Evolutionary conservation across 2,888 invertebrate genomes (phyloP).

Genomic region (Hermaeophaga mercurialis): DNA sequence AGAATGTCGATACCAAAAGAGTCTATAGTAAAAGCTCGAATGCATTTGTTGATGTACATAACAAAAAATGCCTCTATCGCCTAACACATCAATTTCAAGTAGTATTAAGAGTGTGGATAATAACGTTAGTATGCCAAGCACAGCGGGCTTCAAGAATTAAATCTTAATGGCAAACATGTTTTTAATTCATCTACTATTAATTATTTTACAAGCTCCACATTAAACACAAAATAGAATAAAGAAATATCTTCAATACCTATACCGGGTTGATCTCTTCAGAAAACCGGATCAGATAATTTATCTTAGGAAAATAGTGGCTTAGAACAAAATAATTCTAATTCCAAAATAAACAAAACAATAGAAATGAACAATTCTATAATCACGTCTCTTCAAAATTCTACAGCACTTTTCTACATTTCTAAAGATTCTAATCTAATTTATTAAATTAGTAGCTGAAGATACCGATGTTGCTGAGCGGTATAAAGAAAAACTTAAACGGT

Average conservation of each 20-base stretch:
- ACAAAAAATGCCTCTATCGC: slow-evolving; percentile 35
- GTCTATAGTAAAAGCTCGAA: slow-evolving; percentile 55
- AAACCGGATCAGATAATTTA: not conserved
- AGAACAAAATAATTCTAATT: not conserved
- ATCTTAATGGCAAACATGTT: not conserved
- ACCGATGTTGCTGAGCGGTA: too few species aligned
- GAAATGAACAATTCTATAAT: not conserved
- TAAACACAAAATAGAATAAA: slow-evolving; percentile 12
- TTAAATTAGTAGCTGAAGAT: too few species aligned
- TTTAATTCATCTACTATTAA: not conserved
- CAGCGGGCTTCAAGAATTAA: slow-evolving; percentile 15
- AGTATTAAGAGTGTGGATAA: slow-evolving; percentile 22
- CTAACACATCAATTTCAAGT: slow-evolving; percentile 28
- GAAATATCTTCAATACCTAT: not conserved
- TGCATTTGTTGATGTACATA: slow-evolving; percentile 49
- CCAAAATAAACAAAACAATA: slow-evolving; percentile 4
- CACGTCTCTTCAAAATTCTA: not conserved
- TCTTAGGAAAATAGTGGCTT: not conserved
- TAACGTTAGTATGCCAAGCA: slow-evolving; percentile 27
- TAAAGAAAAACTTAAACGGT: too few species aligned
- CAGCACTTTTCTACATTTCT: too few species aligned
- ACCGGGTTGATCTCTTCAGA: not conserved
- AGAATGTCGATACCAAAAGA: slow-evolving; percentile 57
- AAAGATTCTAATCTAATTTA: too few species aligned
- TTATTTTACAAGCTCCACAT: not conserved